Base-by-base conservation (phyloP, 2,888 invertebrate genomes). In the Chaetogeoica ovagalla region DNA sequence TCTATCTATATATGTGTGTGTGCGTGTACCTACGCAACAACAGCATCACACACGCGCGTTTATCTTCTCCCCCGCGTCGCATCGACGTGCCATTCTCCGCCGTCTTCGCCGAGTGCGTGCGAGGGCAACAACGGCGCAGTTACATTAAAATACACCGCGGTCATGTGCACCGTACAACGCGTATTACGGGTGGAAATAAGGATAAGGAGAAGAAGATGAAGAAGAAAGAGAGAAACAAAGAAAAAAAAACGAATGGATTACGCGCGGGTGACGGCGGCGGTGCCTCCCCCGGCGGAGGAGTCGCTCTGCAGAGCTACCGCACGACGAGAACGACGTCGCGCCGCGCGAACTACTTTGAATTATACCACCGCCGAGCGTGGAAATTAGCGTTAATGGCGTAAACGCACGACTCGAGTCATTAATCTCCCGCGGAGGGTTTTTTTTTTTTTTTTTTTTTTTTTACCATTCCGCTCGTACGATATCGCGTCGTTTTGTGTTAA, bases 361-460 rank as follows among this genome's bases (percentile, higher is more conserved):
- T 4, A 30, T 4, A 30, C 30, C 30, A 4, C 30, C 39, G 17
- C 77, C 77, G 55, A 63, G 39, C 55, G 19, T 62, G 37, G 79
- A 71, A 79, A 79, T 79, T 79, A 79, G 79, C 79, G 70, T 71
- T 79, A 79, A 79, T 79, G 71, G 79, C 79, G 79, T 79, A 79
- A 79, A 79, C 79, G 79, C 79, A 62, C 79, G 70, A 77, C 69
- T 39, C 62, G 77, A 71, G 79, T 79, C 79, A 79, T 79, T 79
- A 79, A 79, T 79, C 69, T 63, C 48, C n/a, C 57, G 55, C 19
- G 19, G 23, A 52, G 30, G 21, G n/a, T 37, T 65, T 39, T 52
- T 37, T 63, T 60, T 60, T 30, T 59, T 60, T 7, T 13, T 62
- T 30, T 63, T 57, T n/a, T 19, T 30, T 30, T 30, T 30, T 30